Base-by-base conservation (phyloP, 2,888 invertebrate genomes). In the Peribatodes rhomboidaria region DNA sequence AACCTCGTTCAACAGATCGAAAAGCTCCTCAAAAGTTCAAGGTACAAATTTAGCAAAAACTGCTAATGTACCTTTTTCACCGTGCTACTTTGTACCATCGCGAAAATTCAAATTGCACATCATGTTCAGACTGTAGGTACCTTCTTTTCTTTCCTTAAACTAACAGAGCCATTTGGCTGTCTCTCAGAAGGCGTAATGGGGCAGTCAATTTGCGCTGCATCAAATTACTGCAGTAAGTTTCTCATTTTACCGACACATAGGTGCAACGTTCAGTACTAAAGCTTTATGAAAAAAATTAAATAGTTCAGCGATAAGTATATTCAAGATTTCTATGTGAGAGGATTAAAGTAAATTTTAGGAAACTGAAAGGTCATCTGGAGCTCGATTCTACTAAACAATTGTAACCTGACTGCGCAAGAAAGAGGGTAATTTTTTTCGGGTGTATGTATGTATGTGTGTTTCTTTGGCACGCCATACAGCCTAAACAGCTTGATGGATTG, bases 141-240 rank as follows among this genome's bases (percentile, higher is more conserved):
- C 18, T 50, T 42, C 14, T 10, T 2, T 56, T 37, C 22, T 22
- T 33, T 44, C 44, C 37, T 39, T 14, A 52, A 49, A 31, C 41
- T 47, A 61, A 61, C 54, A 47, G 10, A 35, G 46, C 16, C 16
- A 57, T 57, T 56, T 62, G 35, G 44, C 52, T 52, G 52, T 35
- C 44, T 41, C 49, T 42, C 35, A 9, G 18, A 47, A 56, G 52
- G 11, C 47, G 16, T 50, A 56, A 61, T 55, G 50, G 42, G 22
- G 16, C 35, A 57, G 56, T 57, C 52, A 52, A 56, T 57, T 62
- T 57, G 56, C 33, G 11, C 56, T 62, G 62, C 56, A 57, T 62
- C 44, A 44, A 62, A 57, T 62, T 62, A 62, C 37, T 52, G 62
- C 62, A 62, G 44, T 35, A 46, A 62, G 37, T 57, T 47, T 55